Percentiles rank a stretch among this genome's conserved stretches.
These are phyloP conservation scores for Coluber constrictor DNA, from an alignment of 2,797 vertebrate genomes.

Conservation along the genomic window DNA sequence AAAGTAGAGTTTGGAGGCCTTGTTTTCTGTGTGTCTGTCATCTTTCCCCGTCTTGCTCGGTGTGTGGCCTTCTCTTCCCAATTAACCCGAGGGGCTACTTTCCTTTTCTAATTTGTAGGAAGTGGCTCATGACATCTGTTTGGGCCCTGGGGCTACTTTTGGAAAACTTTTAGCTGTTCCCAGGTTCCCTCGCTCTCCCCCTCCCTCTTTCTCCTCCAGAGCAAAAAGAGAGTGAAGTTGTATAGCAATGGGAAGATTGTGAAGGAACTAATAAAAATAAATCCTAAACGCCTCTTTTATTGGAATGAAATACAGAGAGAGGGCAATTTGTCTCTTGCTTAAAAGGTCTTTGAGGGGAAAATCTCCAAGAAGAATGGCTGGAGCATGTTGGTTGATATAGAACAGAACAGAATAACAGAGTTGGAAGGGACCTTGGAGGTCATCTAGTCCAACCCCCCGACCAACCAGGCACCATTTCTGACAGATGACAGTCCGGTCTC, in stretches of 20 bases:
- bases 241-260: slow-evolving; percentile 38
- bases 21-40: slow-evolving; percentile 48
- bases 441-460: too few species aligned
- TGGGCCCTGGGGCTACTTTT: slow-evolving; percentile 61
- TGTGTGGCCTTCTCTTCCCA: slow-evolving; percentile 68
- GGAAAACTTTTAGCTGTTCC: slow-evolving; percentile 49
- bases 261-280: neutral
- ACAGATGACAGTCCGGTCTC: too few species aligned
- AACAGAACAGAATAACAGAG: too few species aligned
- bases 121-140: slow-evolving; percentile 69
- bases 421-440: too few species aligned
- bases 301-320: slow-evolving; percentile 19
- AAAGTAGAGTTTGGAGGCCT: slow-evolving; percentile 64
- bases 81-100: slow-evolving; percentile 70
- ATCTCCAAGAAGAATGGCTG: neutral
- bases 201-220: slow-evolving; percentile 3
- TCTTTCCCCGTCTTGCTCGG: slow-evolving; percentile 50
- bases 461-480: too few species aligned
- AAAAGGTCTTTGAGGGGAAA: neutral
- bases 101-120: slow-evolving; percentile 74
- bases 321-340: neutral
- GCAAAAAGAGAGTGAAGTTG: slow-evolving; percentile 46
- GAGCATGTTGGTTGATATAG: neutral
- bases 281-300: neutral
- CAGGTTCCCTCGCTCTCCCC: neutral